Percentiles rank a stretch among this genome's conserved stretches.
phyloP scores from a whole-genome alignment of 2,113 vertebrate genomes.

The Spea multiplicata region DNA sequence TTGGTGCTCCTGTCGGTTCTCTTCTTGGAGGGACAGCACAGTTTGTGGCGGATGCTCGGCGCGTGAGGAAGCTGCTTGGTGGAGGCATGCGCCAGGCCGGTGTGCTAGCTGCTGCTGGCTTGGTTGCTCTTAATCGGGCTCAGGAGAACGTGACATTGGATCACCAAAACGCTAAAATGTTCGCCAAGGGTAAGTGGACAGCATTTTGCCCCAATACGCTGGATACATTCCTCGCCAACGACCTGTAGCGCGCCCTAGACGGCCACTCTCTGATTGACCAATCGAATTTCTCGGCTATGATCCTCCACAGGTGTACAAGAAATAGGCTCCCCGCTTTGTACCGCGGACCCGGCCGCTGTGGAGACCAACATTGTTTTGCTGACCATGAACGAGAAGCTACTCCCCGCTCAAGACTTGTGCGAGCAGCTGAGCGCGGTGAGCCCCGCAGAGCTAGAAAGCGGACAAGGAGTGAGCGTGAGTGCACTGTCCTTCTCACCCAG shows the following conservation, averaged over 20 bases:
- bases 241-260: too few species aligned
- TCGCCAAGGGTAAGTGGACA: conserved; percentile 70
- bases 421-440: conserved; percentile 60
- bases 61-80: conserved; percentile 72
- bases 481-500: conserved; percentile 67
- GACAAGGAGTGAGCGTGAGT: conserved; percentile 54
- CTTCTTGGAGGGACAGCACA: conserved; percentile 69
- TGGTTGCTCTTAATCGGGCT: conserved; percentile 63
- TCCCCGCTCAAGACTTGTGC: conserved; percentile 67
- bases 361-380: conserved; percentile 80
- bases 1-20: conserved; percentile 71
- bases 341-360: conserved; percentile 57
- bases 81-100: conserved; percentile 77
- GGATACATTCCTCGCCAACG: too few species aligned
- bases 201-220: too few species aligned
- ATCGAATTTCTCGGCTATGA: background rate
- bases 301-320: conserved; percentile 50
- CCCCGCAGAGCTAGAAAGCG: conserved; percentile 59
- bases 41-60: conserved; percentile 67
- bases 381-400: conserved; percentile 29
- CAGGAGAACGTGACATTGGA: conserved; percentile 64
- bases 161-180: conserved; percentile 68
- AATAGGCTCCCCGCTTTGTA: conserved; percentile 63
- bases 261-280: too few species aligned
- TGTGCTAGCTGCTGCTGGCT: conserved; percentile 75